phyloP scores from a whole-genome alignment of 2,888 invertebrate genomes.

The Drosophila peninsularis region DNA sequence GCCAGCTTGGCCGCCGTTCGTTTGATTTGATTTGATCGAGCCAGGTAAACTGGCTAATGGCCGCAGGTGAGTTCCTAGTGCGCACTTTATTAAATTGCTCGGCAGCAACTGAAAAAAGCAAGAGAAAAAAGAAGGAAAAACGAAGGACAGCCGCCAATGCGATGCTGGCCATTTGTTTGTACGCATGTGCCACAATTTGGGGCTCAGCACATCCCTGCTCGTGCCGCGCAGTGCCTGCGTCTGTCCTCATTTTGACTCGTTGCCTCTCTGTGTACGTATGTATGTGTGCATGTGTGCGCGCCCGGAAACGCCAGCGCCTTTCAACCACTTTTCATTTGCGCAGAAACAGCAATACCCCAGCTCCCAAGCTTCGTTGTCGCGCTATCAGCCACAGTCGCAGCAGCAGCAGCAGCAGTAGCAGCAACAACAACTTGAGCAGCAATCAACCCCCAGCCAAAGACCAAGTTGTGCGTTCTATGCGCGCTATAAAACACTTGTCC shows the following conservation, averaged over 20 bases:
- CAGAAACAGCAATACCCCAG: constrained; percentile 41
- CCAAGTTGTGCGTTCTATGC: constrained; percentile 17
- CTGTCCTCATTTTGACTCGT: constrained; percentile 75
- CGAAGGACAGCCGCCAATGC: constrained; percentile 16
- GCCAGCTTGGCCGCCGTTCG: constrained; percentile 8
- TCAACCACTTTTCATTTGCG: constrained; percentile 81
- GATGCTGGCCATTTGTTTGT: constrained; percentile 33
- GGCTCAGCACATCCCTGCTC: constrained; percentile 9
- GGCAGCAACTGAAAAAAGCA: constrained; percentile 19
- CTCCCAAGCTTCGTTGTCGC: constrained; percentile 48
- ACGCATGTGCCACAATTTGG: constrained; percentile 70
- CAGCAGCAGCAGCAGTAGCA: constrained; percentile 27
- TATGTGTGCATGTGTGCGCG: constrained; percentile 30
- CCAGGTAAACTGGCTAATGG: constrained; percentile 27
- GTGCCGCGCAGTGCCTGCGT: constrained; percentile 32
- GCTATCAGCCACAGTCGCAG: constrained; percentile 45
- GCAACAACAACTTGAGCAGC: constrained; percentile 40
- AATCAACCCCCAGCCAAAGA: constrained; percentile 31
- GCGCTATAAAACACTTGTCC: constrained; percentile 72
- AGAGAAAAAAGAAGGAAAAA: constrained; percentile 5
- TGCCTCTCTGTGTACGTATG: constrained; percentile 17
- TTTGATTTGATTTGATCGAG: constrained; percentile 3
- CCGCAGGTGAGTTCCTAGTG: constrained; percentile 49
- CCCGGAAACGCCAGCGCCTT: constrained; percentile 70
- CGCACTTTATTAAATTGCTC: constrained; percentile 36